phyloP scores from a whole-genome alignment of 2,797 vertebrate species.

The Pangasius djambal region DNA sequence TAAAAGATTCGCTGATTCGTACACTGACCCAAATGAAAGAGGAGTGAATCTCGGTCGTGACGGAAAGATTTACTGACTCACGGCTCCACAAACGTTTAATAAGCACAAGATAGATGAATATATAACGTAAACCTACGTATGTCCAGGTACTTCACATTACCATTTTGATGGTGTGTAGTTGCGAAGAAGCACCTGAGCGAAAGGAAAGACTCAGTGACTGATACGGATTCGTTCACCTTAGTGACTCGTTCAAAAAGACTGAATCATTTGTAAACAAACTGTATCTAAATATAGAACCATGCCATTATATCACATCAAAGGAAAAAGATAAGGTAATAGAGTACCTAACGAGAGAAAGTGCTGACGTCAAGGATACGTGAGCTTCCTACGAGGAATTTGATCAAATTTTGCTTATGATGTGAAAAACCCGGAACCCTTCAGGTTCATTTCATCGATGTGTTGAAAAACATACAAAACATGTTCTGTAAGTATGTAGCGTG shows the following conservation, averaged over 20 bases:
- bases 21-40: not conserved
- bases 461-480: not conserved
- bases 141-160: not conserved
- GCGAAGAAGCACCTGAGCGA: not conserved
- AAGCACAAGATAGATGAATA: not conserved
- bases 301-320: not conserved
- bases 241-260: not conserved
- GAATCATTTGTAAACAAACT: not conserved
- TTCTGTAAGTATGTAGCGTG: not conserved
- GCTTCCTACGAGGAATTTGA: not conserved
- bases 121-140: not conserved
- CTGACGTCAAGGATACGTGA: not conserved
- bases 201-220: not conserved
- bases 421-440: not conserved
- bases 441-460: not conserved
- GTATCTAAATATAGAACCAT: not conserved
- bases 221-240: not conserved
- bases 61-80: not conserved
- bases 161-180: not conserved
- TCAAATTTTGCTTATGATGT: not conserved
- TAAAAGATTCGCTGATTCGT: not conserved
- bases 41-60: not conserved
- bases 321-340: not conserved
- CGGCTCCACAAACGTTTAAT: not conserved
- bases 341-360: not conserved